Percentiles rank a stretch among this genome's conserved stretches.
Evolutionary conservation across 2,888 invertebrate genomes (phyloP).

Genomic region (Acleris laterana): DNA sequence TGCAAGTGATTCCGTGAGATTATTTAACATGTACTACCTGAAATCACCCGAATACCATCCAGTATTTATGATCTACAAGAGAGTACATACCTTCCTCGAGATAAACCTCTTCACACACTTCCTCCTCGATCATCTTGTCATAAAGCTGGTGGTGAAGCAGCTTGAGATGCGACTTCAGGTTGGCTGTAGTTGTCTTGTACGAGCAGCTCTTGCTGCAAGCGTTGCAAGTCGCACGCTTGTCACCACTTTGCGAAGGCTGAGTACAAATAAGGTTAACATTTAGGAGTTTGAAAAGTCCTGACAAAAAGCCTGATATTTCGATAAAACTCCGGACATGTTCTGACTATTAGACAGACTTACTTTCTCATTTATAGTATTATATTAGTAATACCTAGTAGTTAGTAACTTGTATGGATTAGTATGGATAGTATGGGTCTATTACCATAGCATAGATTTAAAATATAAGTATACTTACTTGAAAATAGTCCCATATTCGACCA

Average conservation of each 20-base stretch:
- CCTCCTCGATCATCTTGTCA: constrained; percentile 8
- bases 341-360: not conserved
- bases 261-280: not conserved
- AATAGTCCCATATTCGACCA: constrained; percentile 19
- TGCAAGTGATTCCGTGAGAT: too few species aligned
- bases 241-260: not conserved
- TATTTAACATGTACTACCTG: too few species aligned
- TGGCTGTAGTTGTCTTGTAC: constrained; percentile 22
- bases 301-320: too few species aligned
- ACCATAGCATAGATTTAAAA: not conserved
- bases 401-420: too few species aligned
- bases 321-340: too few species aligned
- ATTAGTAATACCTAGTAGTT: too few species aligned
- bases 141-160: not conserved
- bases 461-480: not conserved
- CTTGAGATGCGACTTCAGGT: constrained; percentile 20
- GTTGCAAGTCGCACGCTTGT: constrained; percentile 19
- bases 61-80: not conserved
- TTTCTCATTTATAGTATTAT: not conserved
- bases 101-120: not conserved
- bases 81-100: constrained; percentile 18
- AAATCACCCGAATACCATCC: too few species aligned
- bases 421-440: too few species aligned
- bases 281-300: too few species aligned
- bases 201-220: constrained; percentile 14